These are phyloP conservation scores for Hydrolagus colliei DNA, from an alignment of 2,797 vertebrate genomes.

Conservation along the genomic window DNA sequence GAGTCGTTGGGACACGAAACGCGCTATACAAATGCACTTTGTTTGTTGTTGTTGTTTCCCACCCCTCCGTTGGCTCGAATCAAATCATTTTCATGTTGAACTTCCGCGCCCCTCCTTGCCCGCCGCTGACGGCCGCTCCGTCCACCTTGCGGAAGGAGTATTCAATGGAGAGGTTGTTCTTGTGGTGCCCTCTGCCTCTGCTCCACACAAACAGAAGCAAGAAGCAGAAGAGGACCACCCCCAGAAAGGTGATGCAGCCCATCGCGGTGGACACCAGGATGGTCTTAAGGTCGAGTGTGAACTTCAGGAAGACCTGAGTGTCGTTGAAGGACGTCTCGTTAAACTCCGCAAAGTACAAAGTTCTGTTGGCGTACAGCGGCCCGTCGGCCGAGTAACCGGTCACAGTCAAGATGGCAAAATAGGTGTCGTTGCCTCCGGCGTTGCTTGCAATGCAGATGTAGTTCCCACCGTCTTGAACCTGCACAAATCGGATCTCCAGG, in stretches of 20 bases:
- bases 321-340: constrained; percentile 84
- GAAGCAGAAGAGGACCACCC: constrained; percentile 97
- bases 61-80: constrained; percentile 64
- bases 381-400: constrained; percentile 62
- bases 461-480: constrained; percentile 83
- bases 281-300: constrained; percentile 90
- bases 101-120: constrained; percentile 86
- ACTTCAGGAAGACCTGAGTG: constrained; percentile 80
- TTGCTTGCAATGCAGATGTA: constrained; percentile 97
- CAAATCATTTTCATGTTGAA: constrained; percentile 99
- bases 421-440: constrained; percentile 91
- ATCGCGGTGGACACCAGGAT: constrained; percentile 96
- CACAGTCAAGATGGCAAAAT: constrained; percentile 84
- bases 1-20: too few relatives aligned
- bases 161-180: constrained; percentile 91
- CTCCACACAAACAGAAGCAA: constrained; percentile 97
- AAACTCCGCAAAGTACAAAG: constrained; percentile 69
- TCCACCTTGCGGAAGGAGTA: constrained; percentile 96
- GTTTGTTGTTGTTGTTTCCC: too few relatives aligned
- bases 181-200: constrained; percentile 90
- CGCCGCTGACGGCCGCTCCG: constrained; percentile 69
- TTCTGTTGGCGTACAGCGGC: constrained; percentile 65
- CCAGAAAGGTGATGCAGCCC: constrained; percentile 96
- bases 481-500: constrained; percentile 77
- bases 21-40: too few relatives aligned